Evolutionary conservation across 2,113 vertebrate genomes (phyloP), one percentile per base, ranked within the genome.

Genomic region (Bos taurus): DNA sequence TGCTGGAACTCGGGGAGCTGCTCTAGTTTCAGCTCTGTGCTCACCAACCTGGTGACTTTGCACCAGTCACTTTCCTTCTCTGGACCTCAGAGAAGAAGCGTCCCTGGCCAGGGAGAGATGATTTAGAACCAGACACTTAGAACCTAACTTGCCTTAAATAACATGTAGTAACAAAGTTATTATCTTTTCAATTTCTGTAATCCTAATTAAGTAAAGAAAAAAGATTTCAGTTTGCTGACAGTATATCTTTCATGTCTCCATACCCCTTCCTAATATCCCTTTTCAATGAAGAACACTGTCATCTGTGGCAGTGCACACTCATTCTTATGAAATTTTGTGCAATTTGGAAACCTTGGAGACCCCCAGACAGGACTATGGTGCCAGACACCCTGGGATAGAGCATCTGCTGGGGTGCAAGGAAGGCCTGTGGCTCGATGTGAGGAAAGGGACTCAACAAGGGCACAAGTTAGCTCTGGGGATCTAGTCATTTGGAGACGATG

Each of bases 1-100:
- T 1, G 9, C 71, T 0, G n/a, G 14, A 19, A 2, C 19, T 19
- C 0, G 0, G 56, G 36, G 62, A 56, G 4, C 67, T 78, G 26
- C 13, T 16, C 15, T 25, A 23, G 10, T n/a, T 71, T 28, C 0
- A 4, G 52, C 33, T 21, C 81, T 15, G 17, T 43, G n/a, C 21
- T 90, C 33, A 57, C 15, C 90, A 82, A 74, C 2, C 7, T 19
- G 25, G 40, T 40, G 26, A 48, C 90, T 25, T 40, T 36, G 83
- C 40, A 21, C 40, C 36, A 71, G 36, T 15, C 46, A 36, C 48
- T 48, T 21, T 54, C 67, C 50, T 80, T 60, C 57, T 82, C n/a
- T 23, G 43, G 59, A 28, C 8, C 36, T 80, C 26, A 78, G 26
- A 56, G 14, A 6, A 15, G 28, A 54, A 52, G 52, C 2, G 6